A percentile compares a stretch with the other conserved stretches of the same genome.
These are phyloP conservation scores for Neotragus moschatus DNA, from an alignment of 2,113 vertebrate genomes.

Conservation along the genomic window DNA sequence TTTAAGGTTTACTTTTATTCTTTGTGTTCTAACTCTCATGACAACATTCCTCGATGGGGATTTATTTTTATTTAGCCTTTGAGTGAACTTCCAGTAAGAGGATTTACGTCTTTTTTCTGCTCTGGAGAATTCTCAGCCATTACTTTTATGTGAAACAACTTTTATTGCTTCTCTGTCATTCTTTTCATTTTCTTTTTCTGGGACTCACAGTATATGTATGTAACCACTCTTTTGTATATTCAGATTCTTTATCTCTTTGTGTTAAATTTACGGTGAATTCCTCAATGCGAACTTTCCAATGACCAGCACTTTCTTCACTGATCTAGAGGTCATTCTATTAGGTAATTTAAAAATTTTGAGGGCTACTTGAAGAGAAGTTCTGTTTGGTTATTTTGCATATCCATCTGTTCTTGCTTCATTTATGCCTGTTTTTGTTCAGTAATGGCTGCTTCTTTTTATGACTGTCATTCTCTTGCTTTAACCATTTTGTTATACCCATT, in stretches of 20 bases:
- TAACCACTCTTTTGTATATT: background rate
- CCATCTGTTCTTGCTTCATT: conserved; percentile 26
- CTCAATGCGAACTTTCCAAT: background rate
- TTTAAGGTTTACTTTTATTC: conserved; percentile 5
- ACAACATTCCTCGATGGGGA: background rate
- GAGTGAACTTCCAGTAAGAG: background rate
- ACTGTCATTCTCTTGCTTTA: conserved; percentile 22
- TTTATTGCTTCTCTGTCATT: background rate
- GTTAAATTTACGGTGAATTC: background rate
- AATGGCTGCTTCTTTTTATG: background rate
- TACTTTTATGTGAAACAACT: background rate
- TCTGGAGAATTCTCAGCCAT: background rate
- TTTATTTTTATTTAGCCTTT: conserved; percentile 36
- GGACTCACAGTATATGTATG: background rate
- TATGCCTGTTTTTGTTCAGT: background rate
- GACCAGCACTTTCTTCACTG: background rate
- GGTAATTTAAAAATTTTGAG: background rate
- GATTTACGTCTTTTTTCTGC: background rate
- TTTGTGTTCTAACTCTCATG: background rate
- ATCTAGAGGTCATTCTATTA: background rate
- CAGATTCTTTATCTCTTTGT: background rate
- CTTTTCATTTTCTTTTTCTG: background rate
- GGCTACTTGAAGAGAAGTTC: background rate
- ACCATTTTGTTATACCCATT: background rate
- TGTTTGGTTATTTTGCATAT: background rate